These are phyloP conservation scores for Pangasius krempfi DNA, from an alignment of 2,797 vertebrate species.

Conservation along the genomic window DNA sequence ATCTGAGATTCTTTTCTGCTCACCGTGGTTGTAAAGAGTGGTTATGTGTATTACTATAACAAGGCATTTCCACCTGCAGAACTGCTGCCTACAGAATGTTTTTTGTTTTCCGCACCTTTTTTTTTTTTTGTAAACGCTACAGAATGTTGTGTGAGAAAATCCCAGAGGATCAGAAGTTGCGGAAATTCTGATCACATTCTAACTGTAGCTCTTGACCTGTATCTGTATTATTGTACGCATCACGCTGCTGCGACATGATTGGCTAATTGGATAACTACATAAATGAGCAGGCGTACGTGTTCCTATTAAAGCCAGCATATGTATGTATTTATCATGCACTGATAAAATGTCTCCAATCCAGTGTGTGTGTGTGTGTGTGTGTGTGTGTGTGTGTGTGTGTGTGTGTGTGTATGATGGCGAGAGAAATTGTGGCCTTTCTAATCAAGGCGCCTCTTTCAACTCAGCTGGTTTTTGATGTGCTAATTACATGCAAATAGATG, in stretches of 20 bases:
- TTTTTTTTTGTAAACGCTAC: background rate
- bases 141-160: background rate
- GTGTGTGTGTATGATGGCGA: background rate
- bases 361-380: background rate
- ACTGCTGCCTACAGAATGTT: background rate
- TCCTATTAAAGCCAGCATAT: background rate
- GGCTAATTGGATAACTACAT: background rate
- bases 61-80: background rate
- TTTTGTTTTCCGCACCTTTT: background rate
- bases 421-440: constrained; percentile 62
- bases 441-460: constrained; percentile 73
- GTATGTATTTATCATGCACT: background rate
- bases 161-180: background rate
- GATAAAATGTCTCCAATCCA: background rate
- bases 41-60: background rate
- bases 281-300: background rate
- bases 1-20: background rate
- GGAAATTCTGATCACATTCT: no score
- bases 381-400: background rate
- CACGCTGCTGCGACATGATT: background rate
- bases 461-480: constrained; percentile 77
- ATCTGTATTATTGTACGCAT: background rate
- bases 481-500: constrained; percentile 76
- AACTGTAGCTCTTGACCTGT: background rate
- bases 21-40: background rate